Percentiles rank a stretch among this genome's conserved stretches.
Conservation (phyloP, 1,140 invertebrate genomes). For the Ganaspis sp. region DNA sequence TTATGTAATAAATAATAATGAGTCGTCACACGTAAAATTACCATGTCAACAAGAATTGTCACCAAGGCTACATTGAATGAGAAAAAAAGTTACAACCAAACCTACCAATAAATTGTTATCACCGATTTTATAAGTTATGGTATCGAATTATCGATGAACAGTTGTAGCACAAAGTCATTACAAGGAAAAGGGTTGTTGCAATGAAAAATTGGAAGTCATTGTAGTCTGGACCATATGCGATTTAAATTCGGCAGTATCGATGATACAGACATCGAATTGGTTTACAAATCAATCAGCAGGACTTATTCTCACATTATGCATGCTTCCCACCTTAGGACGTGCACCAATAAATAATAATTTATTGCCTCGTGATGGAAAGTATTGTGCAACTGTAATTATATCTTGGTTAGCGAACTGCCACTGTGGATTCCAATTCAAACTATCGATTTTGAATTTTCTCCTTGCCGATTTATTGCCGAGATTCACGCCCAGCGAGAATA, state of each 20-base stretch:
- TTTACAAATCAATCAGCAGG: slow-evolving; percentile 17
- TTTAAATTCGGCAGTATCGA: neutral
- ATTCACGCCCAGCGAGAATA: slow-evolving; percentile 7
- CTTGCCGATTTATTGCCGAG: slow-evolving; percentile 1
- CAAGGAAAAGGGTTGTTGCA: neutral
- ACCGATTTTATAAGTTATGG: too few relatives aligned
- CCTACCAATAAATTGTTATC: too few relatives aligned
- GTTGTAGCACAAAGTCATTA: neutral
- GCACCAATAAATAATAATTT: slow-evolving; percentile 26
- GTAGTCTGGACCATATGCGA: neutral
- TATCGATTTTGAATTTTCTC: slow-evolving; percentile 10
- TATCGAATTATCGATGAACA: too few relatives aligned
- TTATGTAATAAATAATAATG: too few relatives aligned
- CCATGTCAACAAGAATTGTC: too few relatives aligned
- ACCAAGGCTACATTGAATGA: too few relatives aligned
- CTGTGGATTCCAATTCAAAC: slow-evolving; percentile 11
- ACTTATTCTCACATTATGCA: slow-evolving; percentile 25
- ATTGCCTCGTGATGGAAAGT: slow-evolving; percentile 5
- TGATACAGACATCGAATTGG: neutral
- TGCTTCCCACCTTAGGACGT: neutral
- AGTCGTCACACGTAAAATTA: too few relatives aligned
- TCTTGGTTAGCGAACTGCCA: neutral
- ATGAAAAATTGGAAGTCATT: neutral
- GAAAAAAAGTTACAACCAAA: too few relatives aligned
- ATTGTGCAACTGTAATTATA: neutral